Evolutionary conservation across 2,797 vertebrate species (phyloP), one percentile per base, ranked within the genome.

Genomic region (Mustela erminea): DNA sequence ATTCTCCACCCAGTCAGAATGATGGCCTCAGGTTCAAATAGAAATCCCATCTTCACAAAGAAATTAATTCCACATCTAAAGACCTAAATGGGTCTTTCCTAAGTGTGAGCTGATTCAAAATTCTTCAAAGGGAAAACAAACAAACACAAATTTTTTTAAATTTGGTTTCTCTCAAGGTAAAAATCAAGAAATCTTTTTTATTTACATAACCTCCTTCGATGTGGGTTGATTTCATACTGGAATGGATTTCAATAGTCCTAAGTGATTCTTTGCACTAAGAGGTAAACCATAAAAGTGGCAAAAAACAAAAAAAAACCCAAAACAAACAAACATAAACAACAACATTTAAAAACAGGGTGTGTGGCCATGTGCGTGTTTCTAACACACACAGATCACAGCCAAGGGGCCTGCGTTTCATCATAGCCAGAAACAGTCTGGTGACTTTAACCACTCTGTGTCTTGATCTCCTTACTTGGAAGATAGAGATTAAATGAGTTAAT

Each of bases 121-220:
- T 66, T 85, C 83, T 29, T 87, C 54, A 74, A 82, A 96, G 25
- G 52, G n/a, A 17, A 41, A n/a, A 41, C 17, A 70, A 43, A 27
- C 10, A 75, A 54, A 83, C 41, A 49, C 52, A 35, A 75, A 64
- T 60, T 60, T 49, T 70, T 74, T 60, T 32, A 56, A 88, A 92
- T 62, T 83, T 70, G 68, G 75, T 54, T 84, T 90, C 81, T 77
- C n/a, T 89, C 56, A 80, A 87, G 72, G 90, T 58, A 77, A 95
- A 96, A 87, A 46, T 66, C 20, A 92, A 92, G 49, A 38, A 25
- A 62, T 54, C 32, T 23, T 83, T 78, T 86, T 82, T 46, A 43
- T 85, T 74, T 62, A 43, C 20, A 49, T 21, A 49, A 85, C 32
- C 35, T 91, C 75, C 87, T 72, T 66, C 41, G n/a, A 88, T 95